These are phyloP conservation scores for Physocephala rufipes DNA, from an alignment of 2,888 invertebrate genomes.

Conservation along the genomic window DNA sequence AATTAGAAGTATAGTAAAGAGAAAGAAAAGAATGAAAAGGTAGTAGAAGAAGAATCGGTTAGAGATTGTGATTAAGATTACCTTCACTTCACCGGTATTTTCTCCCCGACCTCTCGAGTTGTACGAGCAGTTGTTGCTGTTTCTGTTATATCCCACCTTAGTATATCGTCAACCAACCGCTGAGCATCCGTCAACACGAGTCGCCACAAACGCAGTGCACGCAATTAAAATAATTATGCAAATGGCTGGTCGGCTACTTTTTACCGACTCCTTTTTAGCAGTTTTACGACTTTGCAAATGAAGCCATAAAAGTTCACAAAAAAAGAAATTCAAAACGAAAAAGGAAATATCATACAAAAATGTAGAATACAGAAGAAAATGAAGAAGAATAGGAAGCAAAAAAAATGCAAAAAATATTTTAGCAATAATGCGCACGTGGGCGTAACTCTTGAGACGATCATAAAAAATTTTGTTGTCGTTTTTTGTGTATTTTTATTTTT, in stretches of 20 bases:
- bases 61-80: too few relatives aligned
- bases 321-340: too few relatives aligned
- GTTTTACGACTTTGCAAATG: constrained; percentile 48
- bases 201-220: constrained; percentile 23
- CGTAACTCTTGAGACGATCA: constrained; percentile 29
- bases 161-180: constrained; percentile 16
- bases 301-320: constrained; percentile 43
- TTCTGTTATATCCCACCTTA: constrained; percentile 17
- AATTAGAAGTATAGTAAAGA: too few relatives aligned
- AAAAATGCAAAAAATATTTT: constrained; percentile 23
- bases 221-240: constrained; percentile 48
- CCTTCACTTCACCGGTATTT: constrained; percentile 14
- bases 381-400: constrained; percentile 19
- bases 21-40: too few relatives aligned
- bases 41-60: too few relatives aligned
- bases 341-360: too few relatives aligned
- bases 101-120: constrained; percentile 11
- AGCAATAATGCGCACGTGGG: constrained; percentile 40
- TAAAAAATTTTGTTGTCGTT: constrained; percentile 36
- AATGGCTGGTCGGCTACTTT: constrained; percentile 34
- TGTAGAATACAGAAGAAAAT: too few relatives aligned
- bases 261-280: constrained; percentile 6
- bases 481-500: constrained; percentile 33
- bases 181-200: constrained; percentile 27
- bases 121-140: constrained; percentile 30